Percentiles rank a stretch among this genome's conserved stretches.
Conservation (phyloP, 1,140 invertebrate genomes). For the Cherax destructor region DNA sequence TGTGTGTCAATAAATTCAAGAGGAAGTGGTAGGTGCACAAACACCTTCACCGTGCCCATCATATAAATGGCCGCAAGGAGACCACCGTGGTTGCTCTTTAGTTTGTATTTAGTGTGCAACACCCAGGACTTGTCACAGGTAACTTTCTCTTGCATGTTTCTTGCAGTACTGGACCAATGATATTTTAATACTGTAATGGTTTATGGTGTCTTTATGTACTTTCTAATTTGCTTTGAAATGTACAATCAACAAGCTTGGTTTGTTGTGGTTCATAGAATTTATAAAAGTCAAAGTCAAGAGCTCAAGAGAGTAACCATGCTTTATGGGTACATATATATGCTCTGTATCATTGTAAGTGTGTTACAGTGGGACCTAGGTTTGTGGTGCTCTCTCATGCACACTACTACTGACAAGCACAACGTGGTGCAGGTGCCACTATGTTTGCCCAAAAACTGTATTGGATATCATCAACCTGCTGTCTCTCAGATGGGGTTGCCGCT, state of each 20-base stretch:
- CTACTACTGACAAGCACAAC: neutral
- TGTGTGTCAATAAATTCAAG: slow-evolving; percentile 72
- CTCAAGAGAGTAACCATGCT: neutral
- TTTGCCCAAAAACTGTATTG: neutral
- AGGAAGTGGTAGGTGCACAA: slow-evolving; percentile 72
- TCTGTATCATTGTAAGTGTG: neutral
- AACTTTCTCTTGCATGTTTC: neutral
- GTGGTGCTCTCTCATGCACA: neutral
- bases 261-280: neutral
- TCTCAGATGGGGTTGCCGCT: neutral
- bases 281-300: neutral
- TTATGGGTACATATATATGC: neutral
- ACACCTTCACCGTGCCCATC: slow-evolving; percentile 71
- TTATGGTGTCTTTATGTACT: neutral
- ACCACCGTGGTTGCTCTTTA: slow-evolving; percentile 50
- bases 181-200: neutral
- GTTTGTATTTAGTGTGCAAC: slow-evolving; percentile 10
- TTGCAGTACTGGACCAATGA: slow-evolving; percentile 9
- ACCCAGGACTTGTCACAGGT: neutral
- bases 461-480: neutral
- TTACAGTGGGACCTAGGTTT: slow-evolving; percentile 3
- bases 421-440: slow-evolving; percentile 4
- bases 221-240: neutral
- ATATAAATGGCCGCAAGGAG: slow-evolving; percentile 71
- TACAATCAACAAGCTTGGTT: neutral